Conservation (phyloP, 2,113 vertebrate species). For the Elgaria multicarinata region DNA sequence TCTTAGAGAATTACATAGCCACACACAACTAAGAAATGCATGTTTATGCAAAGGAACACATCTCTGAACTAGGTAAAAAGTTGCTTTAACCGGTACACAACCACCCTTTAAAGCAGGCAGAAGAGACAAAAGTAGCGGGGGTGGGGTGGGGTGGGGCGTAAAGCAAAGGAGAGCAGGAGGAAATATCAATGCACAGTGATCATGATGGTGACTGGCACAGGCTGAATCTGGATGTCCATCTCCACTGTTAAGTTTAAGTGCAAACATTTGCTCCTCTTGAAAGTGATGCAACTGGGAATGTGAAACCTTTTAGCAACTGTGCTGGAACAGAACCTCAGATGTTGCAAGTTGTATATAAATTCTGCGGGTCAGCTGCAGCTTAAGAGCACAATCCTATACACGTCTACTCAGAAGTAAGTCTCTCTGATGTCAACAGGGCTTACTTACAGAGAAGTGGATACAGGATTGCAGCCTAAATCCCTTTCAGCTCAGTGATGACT, state of each 20-base stretch:
- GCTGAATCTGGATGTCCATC: not conserved
- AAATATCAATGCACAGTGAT: not conserved
- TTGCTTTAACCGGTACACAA: not conserved
- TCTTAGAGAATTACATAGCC: not conserved
- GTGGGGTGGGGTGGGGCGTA: too few species aligned
- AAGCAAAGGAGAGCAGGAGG: not conserved
- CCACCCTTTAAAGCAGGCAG: not conserved
- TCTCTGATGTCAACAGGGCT: not conserved
- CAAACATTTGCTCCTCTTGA: slow-evolving; percentile 13
- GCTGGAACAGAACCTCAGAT: not conserved
- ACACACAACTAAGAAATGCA: not conserved
- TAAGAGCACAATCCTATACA: not conserved
- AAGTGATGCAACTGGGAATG: not conserved
- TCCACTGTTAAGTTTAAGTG: slow-evolving; percentile 1
- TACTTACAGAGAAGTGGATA: not conserved
- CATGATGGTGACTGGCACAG: not conserved
- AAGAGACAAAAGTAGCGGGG: not conserved
- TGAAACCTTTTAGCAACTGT: not conserved
- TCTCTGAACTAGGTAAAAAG: not conserved
- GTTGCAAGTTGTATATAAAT: not conserved
- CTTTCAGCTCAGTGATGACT: not conserved
- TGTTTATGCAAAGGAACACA: not conserved
- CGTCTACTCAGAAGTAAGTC: not conserved
- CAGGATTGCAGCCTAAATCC: not conserved
- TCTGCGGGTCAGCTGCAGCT: not conserved